Evolutionary conservation across 2,113 vertebrate species (phyloP).

Genomic region (Rhinichthys klamathensis): DNA sequence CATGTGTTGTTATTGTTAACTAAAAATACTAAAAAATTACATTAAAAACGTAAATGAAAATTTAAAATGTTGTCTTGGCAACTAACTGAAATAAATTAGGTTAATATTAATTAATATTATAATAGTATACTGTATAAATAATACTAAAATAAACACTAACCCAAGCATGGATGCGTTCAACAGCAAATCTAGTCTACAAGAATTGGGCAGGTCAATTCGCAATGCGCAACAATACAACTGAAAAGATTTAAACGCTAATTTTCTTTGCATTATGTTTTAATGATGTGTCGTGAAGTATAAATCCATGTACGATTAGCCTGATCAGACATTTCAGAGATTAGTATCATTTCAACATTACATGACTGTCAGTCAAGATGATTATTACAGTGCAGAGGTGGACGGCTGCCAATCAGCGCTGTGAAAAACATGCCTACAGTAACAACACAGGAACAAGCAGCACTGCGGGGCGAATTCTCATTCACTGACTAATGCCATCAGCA

Average conservation of each 20-base stretch:
- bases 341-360: conserved; percentile 35
- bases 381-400: conserved; percentile 41
- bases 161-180: neutral
- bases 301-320: conserved; percentile 27
- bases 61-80: neutral
- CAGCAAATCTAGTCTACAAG: neutral
- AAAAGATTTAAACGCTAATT: neutral
- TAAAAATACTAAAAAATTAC: neutral
- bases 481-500: conserved; percentile 67
- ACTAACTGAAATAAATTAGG: neutral
- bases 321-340: conserved; percentile 37
- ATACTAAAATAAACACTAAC: neutral
- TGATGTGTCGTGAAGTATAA: neutral
- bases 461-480: conserved; percentile 35
- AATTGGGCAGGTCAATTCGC: neutral
- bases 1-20: neutral
- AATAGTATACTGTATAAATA: neutral
- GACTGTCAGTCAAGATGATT: conserved; percentile 37
- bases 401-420: conserved; percentile 24
- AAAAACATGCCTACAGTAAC: conserved; percentile 35
- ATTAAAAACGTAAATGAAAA: neutral
- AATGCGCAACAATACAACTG: neutral
- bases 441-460: conserved; percentile 46
- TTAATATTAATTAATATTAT: neutral
- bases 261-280: neutral